phyloP scores from a whole-genome alignment of 2,888 invertebrate species.

The Troides oblongomaculatus region DNA sequence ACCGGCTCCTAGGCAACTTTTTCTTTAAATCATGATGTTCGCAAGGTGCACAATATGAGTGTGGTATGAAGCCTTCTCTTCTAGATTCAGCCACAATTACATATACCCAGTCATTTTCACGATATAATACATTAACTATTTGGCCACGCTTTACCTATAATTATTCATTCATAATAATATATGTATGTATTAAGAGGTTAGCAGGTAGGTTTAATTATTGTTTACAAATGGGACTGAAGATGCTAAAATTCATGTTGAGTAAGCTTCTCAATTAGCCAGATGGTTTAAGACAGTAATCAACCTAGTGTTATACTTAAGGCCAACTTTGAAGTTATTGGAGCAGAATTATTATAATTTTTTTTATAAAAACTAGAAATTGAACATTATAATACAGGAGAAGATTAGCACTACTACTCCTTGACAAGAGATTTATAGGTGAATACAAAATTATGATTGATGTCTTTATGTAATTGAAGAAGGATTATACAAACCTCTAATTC shows the following conservation, averaged over 20 bases:
- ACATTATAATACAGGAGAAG: no score
- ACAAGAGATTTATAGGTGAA: not conserved
- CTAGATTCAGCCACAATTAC: conserved; percentile 94
- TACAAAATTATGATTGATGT: not conserved
- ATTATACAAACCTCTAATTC: conserved; percentile 87
- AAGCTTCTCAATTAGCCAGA: no score
- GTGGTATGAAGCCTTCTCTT: conserved; percentile 96
- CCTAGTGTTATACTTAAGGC: no score
- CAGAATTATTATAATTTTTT: no score
- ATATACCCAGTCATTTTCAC: conserved; percentile 98
- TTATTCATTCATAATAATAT: not conserved
- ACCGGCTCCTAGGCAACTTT: conserved; percentile 88
- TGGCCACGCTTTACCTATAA: conserved; percentile 89
- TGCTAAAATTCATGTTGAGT: no score
- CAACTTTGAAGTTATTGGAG: no score
- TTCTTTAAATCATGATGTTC: conserved; percentile 93
- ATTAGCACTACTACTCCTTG: no score
- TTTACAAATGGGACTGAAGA: not conserved
- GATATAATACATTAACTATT: conserved; percentile 95
- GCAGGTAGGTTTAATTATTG: no score
- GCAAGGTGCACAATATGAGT: conserved; percentile 95
- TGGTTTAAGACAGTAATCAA: no score
- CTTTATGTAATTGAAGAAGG: not conserved
- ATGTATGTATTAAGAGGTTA: not conserved
- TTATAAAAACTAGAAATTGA: no score